A percentile compares a stretch with the other conserved stretches of the same genome.
Evolutionary conservation across 2,888 invertebrate genomes (phyloP).

Genomic region (Linhomoeus sp.): DNA sequence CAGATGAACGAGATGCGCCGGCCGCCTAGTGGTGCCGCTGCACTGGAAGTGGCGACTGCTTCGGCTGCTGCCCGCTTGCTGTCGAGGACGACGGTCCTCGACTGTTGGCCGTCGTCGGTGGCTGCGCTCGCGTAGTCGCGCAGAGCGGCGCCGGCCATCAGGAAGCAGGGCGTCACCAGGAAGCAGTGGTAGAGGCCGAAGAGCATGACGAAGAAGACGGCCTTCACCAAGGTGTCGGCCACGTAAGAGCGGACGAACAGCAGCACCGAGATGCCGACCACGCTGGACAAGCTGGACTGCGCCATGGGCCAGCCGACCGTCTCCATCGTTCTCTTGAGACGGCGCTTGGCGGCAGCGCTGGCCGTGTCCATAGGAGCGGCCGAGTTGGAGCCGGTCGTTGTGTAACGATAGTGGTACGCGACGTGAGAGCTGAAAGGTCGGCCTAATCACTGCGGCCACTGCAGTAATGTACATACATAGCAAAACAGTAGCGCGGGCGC

Average conservation of each 20-base stretch:
- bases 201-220: conserved; percentile 76
- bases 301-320: conserved; percentile 2
- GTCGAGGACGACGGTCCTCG: too few species aligned
- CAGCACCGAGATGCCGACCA: conserved; percentile 60
- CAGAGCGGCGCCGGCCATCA: neutral
- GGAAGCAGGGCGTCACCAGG: conserved; percentile 47
- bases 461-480: too few species aligned
- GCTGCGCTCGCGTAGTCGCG: too few species aligned
- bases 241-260: conserved; percentile 70
- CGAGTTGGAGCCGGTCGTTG: neutral
- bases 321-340: neutral
- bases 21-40: too few species aligned
- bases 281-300: conserved; percentile 58
- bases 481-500: too few species aligned
- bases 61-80: too few species aligned
- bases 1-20: too few species aligned
- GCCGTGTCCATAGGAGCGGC: neutral
- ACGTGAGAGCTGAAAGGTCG: conserved; percentile 61
- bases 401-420: conserved; percentile 46
- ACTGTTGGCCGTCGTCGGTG: too few species aligned
- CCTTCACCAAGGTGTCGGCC: conserved; percentile 78
- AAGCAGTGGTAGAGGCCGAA: conserved; percentile 77
- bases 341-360: conserved; percentile 40
- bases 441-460: too few species aligned
- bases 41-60: too few species aligned